These are phyloP conservation scores for Lepidurus couesii DNA, from an alignment of 1,140 invertebrate genomes.

Conservation along the genomic window DNA sequence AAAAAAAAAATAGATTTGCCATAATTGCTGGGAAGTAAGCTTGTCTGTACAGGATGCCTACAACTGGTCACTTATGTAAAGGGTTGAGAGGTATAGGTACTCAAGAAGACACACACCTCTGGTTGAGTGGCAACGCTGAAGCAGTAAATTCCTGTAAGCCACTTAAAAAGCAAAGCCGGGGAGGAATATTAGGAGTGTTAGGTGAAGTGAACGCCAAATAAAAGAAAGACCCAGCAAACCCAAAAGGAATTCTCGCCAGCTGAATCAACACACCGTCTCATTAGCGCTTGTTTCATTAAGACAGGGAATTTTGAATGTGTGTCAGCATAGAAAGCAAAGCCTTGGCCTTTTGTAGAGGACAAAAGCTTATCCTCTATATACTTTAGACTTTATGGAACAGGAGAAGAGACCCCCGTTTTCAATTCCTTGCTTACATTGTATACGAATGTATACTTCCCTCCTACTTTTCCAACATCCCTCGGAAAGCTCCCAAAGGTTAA, in stretches of 20 bases:
- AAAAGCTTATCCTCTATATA: too few species aligned
- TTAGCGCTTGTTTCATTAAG: conserved; percentile 29
- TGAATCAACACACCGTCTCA: conserved; percentile 6
- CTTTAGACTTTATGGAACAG: too few species aligned
- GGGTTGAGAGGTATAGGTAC: too few species aligned
- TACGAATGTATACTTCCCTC: conserved; percentile 35
- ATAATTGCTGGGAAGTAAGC: too few species aligned
- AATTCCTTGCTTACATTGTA: conserved; percentile 3
- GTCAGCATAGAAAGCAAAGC: background rate
- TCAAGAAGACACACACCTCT: too few species aligned
- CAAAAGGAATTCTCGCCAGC: conserved; percentile 16
- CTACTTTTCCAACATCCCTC: background rate
- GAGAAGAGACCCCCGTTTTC: background rate
- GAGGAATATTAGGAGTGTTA: background rate
- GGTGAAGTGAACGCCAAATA: background rate
- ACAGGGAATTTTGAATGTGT: background rate
- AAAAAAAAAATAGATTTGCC: too few species aligned
- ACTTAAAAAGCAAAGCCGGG: too few species aligned
- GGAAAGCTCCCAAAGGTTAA: background rate
- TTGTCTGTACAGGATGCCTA: too few species aligned
- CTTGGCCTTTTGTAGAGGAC: background rate
- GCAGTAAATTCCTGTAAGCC: too few species aligned
- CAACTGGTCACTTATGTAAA: too few species aligned
- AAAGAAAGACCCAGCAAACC: background rate
- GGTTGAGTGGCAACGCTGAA: too few species aligned